Percentiles rank a stretch among this genome's conserved stretches.
phyloP scores from a whole-genome alignment of 2,113 vertebrate genomes.

The Heterotilapia buettikoferi region DNA sequence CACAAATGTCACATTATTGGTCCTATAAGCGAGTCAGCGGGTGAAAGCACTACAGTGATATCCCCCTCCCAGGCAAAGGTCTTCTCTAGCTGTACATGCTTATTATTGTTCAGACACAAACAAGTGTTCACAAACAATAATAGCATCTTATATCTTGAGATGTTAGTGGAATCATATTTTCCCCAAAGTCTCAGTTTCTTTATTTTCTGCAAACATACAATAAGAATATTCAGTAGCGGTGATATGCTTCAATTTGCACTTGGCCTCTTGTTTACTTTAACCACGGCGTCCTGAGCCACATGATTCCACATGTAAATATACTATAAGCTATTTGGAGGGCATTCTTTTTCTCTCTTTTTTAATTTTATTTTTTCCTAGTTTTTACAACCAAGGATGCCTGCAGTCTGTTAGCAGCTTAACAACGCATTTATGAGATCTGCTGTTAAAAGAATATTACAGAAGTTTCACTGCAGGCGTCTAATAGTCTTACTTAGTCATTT shows the following conservation, averaged over 20 bases:
- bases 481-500: neutral
- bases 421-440: neutral
- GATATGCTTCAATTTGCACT: neutral
- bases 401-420: neutral
- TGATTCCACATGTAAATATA: conserved; percentile 27
- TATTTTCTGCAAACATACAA: neutral
- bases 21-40: conserved; percentile 10
- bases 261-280: conserved; percentile 3
- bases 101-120: neutral
- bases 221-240: neutral
- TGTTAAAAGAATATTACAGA: neutral
- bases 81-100: neutral
- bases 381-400: neutral
- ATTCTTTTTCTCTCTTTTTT: neutral
- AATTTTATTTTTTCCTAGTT: neutral
- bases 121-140: neutral
- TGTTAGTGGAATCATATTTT: neutral
- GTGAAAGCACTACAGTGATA: neutral
- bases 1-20: neutral
- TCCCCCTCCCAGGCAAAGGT: neutral
- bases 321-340: neutral
- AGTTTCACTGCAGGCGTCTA: neutral
- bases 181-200: neutral
- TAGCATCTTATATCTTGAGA: neutral
- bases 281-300: neutral